A percentile compares a stretch with the other conserved stretches of the same genome.
Conservation (phyloP, 1,140 invertebrate genomes). For the Anastatus disparis region DNA sequence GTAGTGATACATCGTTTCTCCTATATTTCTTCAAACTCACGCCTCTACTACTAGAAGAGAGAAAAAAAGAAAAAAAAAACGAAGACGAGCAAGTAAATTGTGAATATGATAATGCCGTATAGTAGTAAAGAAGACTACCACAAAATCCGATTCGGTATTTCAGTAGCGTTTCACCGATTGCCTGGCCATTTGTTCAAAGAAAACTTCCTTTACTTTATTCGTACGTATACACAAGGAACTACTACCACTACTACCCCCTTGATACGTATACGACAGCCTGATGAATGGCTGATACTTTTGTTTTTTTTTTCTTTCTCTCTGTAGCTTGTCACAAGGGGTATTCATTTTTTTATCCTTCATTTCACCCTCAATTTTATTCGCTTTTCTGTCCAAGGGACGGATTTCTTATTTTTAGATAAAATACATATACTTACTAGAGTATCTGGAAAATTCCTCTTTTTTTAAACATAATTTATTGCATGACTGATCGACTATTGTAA, state of each 20-base stretch:
- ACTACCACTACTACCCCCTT: too few relatives aligned
- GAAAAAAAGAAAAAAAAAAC: too few relatives aligned
- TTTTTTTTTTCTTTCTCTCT: slow-evolving; percentile 41
- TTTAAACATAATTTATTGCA: too few relatives aligned
- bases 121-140: slow-evolving; percentile 46
- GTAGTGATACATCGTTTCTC: slow-evolving; percentile 31
- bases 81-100: slow-evolving; percentile 54
- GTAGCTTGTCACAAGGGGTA: too few relatives aligned
- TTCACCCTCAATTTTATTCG: background rate
- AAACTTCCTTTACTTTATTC: slow-evolving; percentile 38
- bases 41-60: too few relatives aligned
- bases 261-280: slow-evolving; percentile 61
- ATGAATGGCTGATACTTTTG: slow-evolving; percentile 58
- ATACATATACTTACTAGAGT: too few relatives aligned
- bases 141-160: slow-evolving; percentile 65
- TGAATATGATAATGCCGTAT: slow-evolving; percentile 63
- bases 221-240: too few relatives aligned
- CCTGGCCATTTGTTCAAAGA: slow-evolving; percentile 61
- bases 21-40: slow-evolving; percentile 7
- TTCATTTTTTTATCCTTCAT: slow-evolving; percentile 27
- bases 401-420: background rate
- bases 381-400: slow-evolving; percentile 11
- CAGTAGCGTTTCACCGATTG: slow-evolving; percentile 62
- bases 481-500: too few relatives aligned
- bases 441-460: too few relatives aligned